These are phyloP conservation scores for Drosophila mojavensis DNA, from an alignment of 1,140 invertebrate species.

Conservation along the genomic window DNA sequence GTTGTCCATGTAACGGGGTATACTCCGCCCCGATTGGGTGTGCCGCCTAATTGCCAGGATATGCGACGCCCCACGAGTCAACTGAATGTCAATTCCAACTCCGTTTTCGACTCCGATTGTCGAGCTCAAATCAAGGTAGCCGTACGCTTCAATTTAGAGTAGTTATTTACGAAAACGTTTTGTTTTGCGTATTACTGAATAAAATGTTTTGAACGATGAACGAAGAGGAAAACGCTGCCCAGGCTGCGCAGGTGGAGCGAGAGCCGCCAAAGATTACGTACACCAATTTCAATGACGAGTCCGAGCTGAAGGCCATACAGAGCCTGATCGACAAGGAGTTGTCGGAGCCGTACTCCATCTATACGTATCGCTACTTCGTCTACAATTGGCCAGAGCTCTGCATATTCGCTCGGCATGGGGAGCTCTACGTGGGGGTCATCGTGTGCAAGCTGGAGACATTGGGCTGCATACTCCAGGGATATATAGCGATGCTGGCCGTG, in stretches of 20 bases:
- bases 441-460: conserved; percentile 96
- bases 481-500: conserved; percentile 99
- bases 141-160: neutral
- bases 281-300: conserved; percentile 42
- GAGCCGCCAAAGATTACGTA: conserved; percentile 27
- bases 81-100: neutral
- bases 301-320: conserved; percentile 89
- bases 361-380: conserved; percentile 99
- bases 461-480: conserved; percentile 92
- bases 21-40: conserved; percentile 27
- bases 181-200: neutral
- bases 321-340: conserved; percentile 98
- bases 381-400: conserved; percentile 99
- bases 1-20: neutral
- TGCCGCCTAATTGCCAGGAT: conserved; percentile 62
- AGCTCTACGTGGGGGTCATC: conserved; percentile 96
- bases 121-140: conserved; percentile 6
- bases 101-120: neutral
- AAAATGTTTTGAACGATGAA: conserved; percentile 30
- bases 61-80: neutral
- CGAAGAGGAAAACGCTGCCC: neutral
- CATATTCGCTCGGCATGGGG: conserved; percentile 94
- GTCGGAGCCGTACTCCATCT: conserved; percentile 99
- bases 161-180: neutral
- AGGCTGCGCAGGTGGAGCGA: neutral